Evolutionary conservation across 1,140 invertebrate genomes (phyloP), one percentile per base, ranked within the genome.

Genomic region (Philotrypesis tridentata): DNA sequence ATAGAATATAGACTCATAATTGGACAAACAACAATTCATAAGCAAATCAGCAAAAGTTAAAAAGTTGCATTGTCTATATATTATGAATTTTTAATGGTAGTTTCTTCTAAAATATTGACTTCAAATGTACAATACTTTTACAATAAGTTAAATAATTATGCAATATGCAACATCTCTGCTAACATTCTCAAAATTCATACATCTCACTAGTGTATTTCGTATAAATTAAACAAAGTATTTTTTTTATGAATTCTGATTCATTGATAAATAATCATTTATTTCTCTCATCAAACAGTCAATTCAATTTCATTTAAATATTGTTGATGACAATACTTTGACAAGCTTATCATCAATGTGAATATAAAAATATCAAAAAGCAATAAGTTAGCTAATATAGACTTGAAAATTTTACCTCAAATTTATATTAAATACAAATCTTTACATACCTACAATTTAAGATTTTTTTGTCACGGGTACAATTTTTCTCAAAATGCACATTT

Each of bases 361-460:
- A 73, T 55, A 80, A 80, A 80, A 25, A 55, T 70, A 76, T 68
- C 12, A 81, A 40, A 75, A 12, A 80, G 27, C 79, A 80, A 73
- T 68, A 48, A 33, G 21, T 33, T 67, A 55, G 1, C 68, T 71
- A 71, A 71, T 71, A 29, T 29, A 55, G 60, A 79, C 14, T 43
- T 33, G 21, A 79, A 79, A 78, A 25, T 79, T 27, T 79, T 72
- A 55, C 21, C 21, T 55, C 21, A 21, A 33, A 79, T 78, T 33
- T 29, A 55, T n/a, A 8, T 43, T n/a, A 48, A 61, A 61, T 79
- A 71, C 7, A 43, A 43, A 72, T 79, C 17, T 43, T 61, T 63
- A 29, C 27, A 17, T 43, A 63, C 25, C 43, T 63, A 21, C 63
- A 40, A 27, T 37, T 67, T 78, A 27, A 9, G 3, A 37, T 37